Conservation (phyloP, 2,888 invertebrate species). For the Agrypnus murinus region DNA sequence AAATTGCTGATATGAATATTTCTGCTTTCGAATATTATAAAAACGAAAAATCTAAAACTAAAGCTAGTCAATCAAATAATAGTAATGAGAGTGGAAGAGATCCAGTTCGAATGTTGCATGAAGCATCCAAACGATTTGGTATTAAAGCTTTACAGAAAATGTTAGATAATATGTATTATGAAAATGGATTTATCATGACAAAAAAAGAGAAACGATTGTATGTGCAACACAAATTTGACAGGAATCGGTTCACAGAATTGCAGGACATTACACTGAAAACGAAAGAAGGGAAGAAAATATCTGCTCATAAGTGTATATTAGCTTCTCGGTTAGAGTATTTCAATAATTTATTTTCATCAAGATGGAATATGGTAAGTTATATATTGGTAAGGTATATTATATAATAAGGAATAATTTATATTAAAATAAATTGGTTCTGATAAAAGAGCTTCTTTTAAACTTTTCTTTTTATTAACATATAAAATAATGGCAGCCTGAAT, state of each 20-base stretch:
- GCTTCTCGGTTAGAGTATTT: constrained; percentile 90
- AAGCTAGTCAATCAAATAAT: background rate
- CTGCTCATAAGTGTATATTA: constrained; percentile 88
- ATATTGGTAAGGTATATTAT: background rate
- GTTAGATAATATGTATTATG: constrained; percentile 69
- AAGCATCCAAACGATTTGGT: constrained; percentile 74
- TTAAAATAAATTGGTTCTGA: too few relatives aligned
- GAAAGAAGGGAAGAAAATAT: constrained; percentile 69
- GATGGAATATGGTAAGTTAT: constrained; percentile 82
- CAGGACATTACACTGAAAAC: constrained; percentile 68
- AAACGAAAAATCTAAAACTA: constrained; percentile 54
- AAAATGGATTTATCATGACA: constrained; percentile 39
- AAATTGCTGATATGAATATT: constrained; percentile 63
- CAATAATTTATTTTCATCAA: constrained; percentile 85
- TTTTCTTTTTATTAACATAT: too few relatives aligned
- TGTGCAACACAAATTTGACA: constrained; percentile 25
- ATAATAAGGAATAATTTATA: constrained; percentile 3
- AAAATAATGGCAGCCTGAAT: too few relatives aligned
- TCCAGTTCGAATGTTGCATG: constrained; percentile 75
- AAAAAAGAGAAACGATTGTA: constrained; percentile 3
- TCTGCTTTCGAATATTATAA: constrained; percentile 74
- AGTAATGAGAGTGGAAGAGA: constrained; percentile 65
- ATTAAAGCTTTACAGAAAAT: constrained; percentile 73
- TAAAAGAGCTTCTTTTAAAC: too few relatives aligned
- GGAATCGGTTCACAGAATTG: constrained; percentile 60